Conservation (phyloP, 2,797 vertebrate species). For the Oreochromis grahami region DNA sequence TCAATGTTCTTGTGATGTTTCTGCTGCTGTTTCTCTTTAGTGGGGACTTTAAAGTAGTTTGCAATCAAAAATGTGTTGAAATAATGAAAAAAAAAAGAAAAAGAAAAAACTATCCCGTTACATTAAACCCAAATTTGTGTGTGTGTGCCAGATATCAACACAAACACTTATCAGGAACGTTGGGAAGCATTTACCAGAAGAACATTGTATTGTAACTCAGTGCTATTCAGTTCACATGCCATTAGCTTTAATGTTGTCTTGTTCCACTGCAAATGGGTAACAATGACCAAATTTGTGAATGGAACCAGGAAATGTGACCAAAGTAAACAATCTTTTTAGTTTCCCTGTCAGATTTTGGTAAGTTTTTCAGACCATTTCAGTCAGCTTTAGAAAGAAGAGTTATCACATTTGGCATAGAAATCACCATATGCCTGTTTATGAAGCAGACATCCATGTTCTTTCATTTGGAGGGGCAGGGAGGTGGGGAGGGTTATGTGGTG, state of each 20-base stretch:
- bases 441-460: neutral
- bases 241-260: neutral
- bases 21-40: neutral
- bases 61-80: neutral
- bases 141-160: neutral
- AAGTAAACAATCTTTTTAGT: neutral
- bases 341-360: accelerated
- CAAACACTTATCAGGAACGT: neutral
- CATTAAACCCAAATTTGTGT: neutral
- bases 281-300: neutral
- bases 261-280: neutral
- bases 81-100: neutral
- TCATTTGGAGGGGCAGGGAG: neutral
- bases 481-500: neutral
- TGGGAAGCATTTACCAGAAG: neutral
- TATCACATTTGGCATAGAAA: neutral
- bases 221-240: neutral
- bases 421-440: slow-evolving; percentile 11
- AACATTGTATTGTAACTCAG: neutral
- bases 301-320: neutral
- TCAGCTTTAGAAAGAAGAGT: neutral
- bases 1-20: neutral
- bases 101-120: neutral
- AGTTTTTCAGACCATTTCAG: neutral
- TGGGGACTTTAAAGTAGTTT: neutral